A percentile compares a stretch with the other conserved stretches of the same genome.
These are phyloP conservation scores for Chiropotes sagulatus DNA, from an alignment of 2,797 vertebrate genomes.

Conservation along the genomic window DNA sequence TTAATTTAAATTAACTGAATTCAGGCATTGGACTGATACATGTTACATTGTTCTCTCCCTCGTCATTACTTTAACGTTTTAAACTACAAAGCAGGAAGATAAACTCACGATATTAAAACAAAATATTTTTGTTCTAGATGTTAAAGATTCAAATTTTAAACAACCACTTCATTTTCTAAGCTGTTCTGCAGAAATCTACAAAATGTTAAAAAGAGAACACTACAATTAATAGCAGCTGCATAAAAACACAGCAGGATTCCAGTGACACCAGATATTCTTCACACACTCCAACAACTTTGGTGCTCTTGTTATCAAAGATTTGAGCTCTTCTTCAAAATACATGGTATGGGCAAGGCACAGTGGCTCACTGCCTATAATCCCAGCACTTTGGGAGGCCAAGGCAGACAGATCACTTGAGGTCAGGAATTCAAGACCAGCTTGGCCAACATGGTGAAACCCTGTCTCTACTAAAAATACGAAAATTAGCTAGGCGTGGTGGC, in stretches of 20 bases:
- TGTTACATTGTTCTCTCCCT: background rate
- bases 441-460: background rate
- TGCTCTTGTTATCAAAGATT: background rate
- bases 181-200: constrained; percentile 37
- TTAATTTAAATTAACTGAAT: constrained; percentile 35
- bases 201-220: background rate
- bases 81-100: too few species aligned
- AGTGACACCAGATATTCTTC: background rate
- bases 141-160: constrained; percentile 41
- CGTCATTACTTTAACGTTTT: background rate
- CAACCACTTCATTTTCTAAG: background rate
- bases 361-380: background rate
- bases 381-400: background rate
- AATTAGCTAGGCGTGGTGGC: background rate
- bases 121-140: background rate
- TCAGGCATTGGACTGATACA: background rate
- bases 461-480: background rate
- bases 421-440: background rate
- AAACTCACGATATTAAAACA: background rate
- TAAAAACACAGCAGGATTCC: background rate
- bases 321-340: background rate
- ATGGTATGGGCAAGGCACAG: background rate
- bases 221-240: background rate
- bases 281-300: background rate
- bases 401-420: background rate